Base-by-base conservation (phyloP, 2,888 invertebrate genomes). In the Metallyticus violacea region DNA sequence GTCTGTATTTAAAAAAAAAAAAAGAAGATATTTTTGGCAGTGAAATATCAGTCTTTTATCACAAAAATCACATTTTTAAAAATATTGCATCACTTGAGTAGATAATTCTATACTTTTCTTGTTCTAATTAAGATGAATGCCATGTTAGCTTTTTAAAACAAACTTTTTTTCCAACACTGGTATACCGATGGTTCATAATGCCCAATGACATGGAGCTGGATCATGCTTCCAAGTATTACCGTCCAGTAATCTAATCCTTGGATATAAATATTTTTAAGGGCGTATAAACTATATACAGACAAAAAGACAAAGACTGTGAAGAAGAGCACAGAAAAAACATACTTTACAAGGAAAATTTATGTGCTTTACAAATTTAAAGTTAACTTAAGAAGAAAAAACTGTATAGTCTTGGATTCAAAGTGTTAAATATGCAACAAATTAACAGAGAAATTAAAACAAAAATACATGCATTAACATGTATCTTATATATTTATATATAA, bases 1-100 rank as follows among this genome's bases (percentile, higher is more conserved):
- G 40, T 15, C 4, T 62, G 2, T 62, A 15, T 62, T 62, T 40
- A 40, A 62, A 62, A 79, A 79, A 27, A 79, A n/a, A 6, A 6
- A 6, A 78, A 78, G n/a, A 78, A 81, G n/a, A 62, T 85, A 27
- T 77, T 86, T 91, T 91, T 91, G 91, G 91, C 91, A 91, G 91
- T 91, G 91, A 91, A 91, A 83, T 88, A 89, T 90, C 89, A 85
- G 87, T 89, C 79, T 85, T 83, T 83, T 86, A 85, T 88, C 86
- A 86, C 86, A 89, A 89, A 90, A 90, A 90, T 90, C 86, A 90
- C 89, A 86, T 83, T 85, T 85, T 84, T 85, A 81, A 77, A 83
- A 26, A 88, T 80, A 85, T 87, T 88, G 84, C 84, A 84, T 86
- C 86, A 83, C 84, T 79, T 80, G 62, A 76, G 77, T 86, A 30